A percentile compares a stretch with the other conserved stretches of the same genome.
These are phyloP conservation scores for Sarcophilus harrisii DNA, from an alignment of 2,797 vertebrate genomes.

Conservation along the genomic window DNA sequence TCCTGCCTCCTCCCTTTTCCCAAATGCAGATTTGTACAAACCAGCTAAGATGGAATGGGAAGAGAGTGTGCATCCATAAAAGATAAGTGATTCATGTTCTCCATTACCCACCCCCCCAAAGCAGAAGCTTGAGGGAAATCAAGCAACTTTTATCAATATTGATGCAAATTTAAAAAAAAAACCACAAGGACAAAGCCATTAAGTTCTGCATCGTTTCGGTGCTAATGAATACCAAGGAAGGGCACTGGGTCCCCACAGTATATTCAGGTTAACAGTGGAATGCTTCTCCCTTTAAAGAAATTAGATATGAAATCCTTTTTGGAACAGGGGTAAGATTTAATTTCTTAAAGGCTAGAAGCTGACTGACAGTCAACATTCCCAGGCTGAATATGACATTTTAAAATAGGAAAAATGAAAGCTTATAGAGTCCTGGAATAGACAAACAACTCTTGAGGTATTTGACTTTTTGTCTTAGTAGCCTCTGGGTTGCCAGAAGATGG, in stretches of 20 bases:
- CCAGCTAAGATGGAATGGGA: background rate
- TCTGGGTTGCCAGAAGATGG: background rate
- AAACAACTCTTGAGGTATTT: background rate
- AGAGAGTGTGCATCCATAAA: background rate
- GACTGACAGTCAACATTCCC: background rate
- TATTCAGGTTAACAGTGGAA: background rate
- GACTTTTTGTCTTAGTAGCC: background rate
- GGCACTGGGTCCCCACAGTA: background rate
- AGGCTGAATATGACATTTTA: background rate
- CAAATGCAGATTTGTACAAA: background rate
- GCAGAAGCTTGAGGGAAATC: background rate
- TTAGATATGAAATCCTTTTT: background rate
- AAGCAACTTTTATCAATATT: slow-evolving; percentile 7
- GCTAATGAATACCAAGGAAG: background rate
- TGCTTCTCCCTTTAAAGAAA: background rate
- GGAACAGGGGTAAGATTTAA: background rate
- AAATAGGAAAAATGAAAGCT: background rate
- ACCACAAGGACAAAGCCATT: background rate
- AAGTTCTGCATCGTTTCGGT: background rate
- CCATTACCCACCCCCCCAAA: background rate
- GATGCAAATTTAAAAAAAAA: background rate
- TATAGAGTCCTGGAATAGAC: background rate
- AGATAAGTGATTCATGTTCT: background rate
- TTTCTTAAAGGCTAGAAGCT: background rate
- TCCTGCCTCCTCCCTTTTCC: background rate